A percentile compares a stretch with the other conserved stretches of the same genome.
phyloP scores from a whole-genome alignment of 1,140 invertebrate genomes.

The Calliopsis andreniformis region DNA sequence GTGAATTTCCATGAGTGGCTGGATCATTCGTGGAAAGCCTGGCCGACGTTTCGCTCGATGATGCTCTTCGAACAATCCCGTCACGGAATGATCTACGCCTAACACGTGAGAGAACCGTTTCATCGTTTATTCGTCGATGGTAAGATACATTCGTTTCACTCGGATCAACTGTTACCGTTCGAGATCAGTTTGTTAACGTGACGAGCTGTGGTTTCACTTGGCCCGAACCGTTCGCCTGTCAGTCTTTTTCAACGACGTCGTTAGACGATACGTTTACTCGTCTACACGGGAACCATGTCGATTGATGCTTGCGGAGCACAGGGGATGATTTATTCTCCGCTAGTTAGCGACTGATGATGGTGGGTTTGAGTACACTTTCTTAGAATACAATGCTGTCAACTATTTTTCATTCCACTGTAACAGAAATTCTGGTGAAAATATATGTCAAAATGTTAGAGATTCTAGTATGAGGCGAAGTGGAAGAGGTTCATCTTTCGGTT shows the following conservation, averaged over 20 bases:
- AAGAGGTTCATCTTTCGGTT: too few species aligned
- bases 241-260: slow-evolving; percentile 11
- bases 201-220: slow-evolving; percentile 20
- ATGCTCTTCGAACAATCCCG: background rate
- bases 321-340: background rate
- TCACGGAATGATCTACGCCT: background rate
- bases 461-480: too few species aligned
- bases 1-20: background rate
- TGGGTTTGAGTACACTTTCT: too few species aligned
- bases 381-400: too few species aligned
- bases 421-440: too few species aligned
- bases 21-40: background rate
- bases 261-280: background rate
- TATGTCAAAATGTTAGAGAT: too few species aligned
- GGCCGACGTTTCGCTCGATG: background rate
- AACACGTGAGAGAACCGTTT: slow-evolving; percentile 15
- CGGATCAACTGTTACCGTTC: slow-evolving; percentile 23
- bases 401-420: too few species aligned
- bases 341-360: background rate
- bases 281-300: too few species aligned
- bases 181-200: slow-evolving; percentile 36
- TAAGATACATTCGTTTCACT: slow-evolving; percentile 16
- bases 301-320: background rate
- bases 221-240: slow-evolving; percentile 6
- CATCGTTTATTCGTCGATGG: slow-evolving; percentile 19